A percentile compares a stretch with the other conserved stretches of the same genome.
Evolutionary conservation across 2,797 vertebrate genomes (phyloP).

Genomic region (Podarcis lilfordi): DNA sequence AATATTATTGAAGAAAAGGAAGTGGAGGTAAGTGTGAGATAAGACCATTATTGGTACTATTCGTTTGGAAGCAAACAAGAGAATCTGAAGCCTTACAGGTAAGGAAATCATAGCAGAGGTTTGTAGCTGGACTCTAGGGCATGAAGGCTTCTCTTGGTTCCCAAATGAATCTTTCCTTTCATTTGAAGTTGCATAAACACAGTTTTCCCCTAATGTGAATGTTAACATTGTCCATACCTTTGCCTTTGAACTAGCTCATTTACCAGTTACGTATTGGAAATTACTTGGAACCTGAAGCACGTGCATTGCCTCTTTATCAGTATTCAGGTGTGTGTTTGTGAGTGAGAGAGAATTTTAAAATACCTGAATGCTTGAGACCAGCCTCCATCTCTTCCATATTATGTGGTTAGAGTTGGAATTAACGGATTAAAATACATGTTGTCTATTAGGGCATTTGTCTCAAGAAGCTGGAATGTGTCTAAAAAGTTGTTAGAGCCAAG

Average conservation of each 20-base stretch:
- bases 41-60: background rate
- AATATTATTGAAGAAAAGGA: constrained; percentile 93
- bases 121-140: background rate
- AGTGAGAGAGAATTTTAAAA: constrained; percentile 36
- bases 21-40: constrained; percentile 72
- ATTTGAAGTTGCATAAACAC: constrained; percentile 28
- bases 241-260: constrained; percentile 30
- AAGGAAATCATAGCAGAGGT: background rate
- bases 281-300: constrained; percentile 28
- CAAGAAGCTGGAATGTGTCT: background rate
- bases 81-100: constrained; percentile 15
- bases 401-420: background rate
- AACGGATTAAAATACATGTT: background rate
- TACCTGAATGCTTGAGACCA: constrained; percentile 21
- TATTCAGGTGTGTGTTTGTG: constrained; percentile 39
- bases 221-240: constrained; percentile 35
- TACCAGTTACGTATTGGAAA: constrained; percentile 28
- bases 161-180: constrained; percentile 13
- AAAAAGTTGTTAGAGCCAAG: background rate
- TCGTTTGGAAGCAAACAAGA: constrained; percentile 8
- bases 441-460: background rate
- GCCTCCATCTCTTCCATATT: background rate
- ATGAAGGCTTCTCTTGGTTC: constrained; percentile 14
- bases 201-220: constrained; percentile 20
- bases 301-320: constrained; percentile 43